These are phyloP conservation scores for Struthidea cinerea DNA, from an alignment of 2,113 vertebrate species.

Conservation along the genomic window DNA sequence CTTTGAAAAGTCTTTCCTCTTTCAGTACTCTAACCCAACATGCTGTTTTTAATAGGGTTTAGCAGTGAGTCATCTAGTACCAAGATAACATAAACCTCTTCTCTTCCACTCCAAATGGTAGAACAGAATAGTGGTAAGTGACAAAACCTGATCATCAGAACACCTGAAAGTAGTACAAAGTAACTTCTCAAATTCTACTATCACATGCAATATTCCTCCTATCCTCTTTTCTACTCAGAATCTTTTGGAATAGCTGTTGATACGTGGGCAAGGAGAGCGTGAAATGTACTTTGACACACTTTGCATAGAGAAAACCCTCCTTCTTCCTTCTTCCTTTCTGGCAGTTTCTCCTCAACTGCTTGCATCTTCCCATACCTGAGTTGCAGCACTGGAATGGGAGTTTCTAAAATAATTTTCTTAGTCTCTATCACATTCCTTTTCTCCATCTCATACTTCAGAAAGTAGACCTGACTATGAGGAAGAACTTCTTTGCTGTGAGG, in stretches of 20 bases:
- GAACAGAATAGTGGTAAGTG: neutral
- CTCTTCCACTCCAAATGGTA: neutral
- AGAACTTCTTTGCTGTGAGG: neutral
- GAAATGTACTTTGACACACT: neutral
- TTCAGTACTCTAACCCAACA: neutral
- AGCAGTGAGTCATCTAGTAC: neutral
- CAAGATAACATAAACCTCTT: neutral
- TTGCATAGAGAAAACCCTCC: neutral
- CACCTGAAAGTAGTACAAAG: neutral
- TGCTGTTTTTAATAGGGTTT: neutral
- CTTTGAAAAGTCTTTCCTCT: neutral
- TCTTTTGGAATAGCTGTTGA: neutral
- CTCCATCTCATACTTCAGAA: neutral
- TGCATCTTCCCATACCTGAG: neutral
- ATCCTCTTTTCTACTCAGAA: neutral
- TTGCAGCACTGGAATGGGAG: neutral
- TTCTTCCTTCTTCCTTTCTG: slow-evolving; percentile 13
- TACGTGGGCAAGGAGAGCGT: neutral
- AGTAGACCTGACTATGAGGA: neutral
- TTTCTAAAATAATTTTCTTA: neutral
- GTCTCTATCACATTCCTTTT: neutral
- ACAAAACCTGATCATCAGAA: neutral
- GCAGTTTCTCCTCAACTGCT: neutral
- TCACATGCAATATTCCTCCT: neutral
- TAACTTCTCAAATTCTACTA: neutral